Evolutionary conservation across 1,140 invertebrate genomes (phyloP).

Genomic region (Paraescarpia echinospica): DNA sequence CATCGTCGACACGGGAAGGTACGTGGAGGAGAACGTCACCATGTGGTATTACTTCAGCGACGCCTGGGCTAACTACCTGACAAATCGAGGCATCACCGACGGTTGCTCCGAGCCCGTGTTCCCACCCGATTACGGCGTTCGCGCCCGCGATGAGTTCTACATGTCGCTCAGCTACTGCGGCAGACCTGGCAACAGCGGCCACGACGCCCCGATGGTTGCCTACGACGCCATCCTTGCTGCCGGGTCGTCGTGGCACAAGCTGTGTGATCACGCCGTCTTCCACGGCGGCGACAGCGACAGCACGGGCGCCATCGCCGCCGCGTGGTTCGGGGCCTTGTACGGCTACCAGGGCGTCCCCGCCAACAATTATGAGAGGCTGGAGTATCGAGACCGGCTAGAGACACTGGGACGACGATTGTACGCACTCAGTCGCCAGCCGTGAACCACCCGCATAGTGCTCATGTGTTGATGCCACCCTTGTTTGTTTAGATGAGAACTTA

Average conservation of each 20-base stretch:
- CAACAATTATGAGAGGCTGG: constrained; percentile 36
- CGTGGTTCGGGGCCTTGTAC: constrained; percentile 53
- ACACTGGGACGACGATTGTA: not conserved
- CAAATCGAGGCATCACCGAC: constrained; percentile 38
- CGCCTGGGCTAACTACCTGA: constrained; percentile 49
- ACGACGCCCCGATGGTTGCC: constrained; percentile 57
- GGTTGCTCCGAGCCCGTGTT: constrained; percentile 42
- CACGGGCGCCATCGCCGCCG: constrained; percentile 54
- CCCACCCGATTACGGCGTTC: constrained; percentile 42
- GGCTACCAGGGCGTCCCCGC: constrained; percentile 48
- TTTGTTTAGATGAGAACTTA: no score
- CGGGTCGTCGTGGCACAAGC: constrained; percentile 44
- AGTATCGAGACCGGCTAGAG: constrained; percentile 11
- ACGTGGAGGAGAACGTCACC: constrained; percentile 45
- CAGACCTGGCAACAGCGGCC: constrained; percentile 53
- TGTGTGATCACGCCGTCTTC: constrained; percentile 51
- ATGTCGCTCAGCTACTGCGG: constrained; percentile 46
- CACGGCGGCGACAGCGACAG: constrained; percentile 56
- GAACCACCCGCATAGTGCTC: not conserved
- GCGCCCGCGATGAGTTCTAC: constrained; percentile 51
- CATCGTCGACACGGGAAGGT: constrained; percentile 35
- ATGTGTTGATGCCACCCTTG: no score
- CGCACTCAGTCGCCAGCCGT: not conserved
- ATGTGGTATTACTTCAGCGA: constrained; percentile 45
- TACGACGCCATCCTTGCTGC: constrained; percentile 53